These are phyloP conservation scores for Pterophyllum scalare DNA, from an alignment of 2,113 vertebrate species.

Conservation along the genomic window DNA sequence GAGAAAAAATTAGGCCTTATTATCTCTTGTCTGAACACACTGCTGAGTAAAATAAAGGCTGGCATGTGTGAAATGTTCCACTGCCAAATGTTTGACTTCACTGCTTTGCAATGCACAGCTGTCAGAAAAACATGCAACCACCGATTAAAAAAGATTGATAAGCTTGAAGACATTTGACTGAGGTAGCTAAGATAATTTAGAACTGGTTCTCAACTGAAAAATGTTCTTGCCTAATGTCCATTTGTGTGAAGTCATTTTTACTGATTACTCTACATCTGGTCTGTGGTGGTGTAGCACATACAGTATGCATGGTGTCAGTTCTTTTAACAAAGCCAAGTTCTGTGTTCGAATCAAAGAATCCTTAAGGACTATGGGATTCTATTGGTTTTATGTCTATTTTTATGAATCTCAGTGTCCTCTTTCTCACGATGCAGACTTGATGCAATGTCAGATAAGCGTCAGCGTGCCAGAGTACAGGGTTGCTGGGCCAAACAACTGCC, in stretches of 20 bases:
- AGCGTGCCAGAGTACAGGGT: conserved; percentile 88
- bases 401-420: background rate
- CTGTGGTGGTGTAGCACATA: too few relatives aligned
- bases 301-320: background rate
- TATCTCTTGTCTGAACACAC: background rate
- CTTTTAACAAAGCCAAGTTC: background rate
- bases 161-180: background rate
- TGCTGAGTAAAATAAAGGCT: background rate
- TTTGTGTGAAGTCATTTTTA: conserved; percentile 1
- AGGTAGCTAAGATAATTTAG: background rate
- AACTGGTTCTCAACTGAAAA: background rate
- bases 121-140: background rate
- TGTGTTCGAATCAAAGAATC: background rate
- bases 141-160: background rate
- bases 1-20: background rate
- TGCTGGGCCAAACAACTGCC: conserved; percentile 86
- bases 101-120: background rate
- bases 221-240: background rate
- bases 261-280: background rate
- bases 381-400: background rate
- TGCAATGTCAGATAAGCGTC: conserved; percentile 87
- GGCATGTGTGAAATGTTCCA: background rate
- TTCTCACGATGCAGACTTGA: background rate
- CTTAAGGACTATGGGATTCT: background rate
- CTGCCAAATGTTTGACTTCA: background rate